phyloP scores from a whole-genome alignment of 1,140 invertebrate species.

The Leptestheria dahalacensis region DNA sequence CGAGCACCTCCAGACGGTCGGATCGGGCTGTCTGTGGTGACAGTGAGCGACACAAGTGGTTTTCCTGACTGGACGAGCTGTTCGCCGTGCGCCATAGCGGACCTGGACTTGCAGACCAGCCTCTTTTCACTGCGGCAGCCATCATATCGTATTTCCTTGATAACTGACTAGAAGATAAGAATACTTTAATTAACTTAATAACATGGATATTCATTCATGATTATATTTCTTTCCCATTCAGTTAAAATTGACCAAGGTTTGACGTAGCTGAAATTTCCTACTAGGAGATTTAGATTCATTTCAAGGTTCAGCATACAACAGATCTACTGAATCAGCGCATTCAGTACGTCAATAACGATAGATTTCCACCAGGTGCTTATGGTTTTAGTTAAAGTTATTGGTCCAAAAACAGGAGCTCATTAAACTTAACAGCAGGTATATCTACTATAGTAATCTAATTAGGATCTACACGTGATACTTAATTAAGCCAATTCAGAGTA shows the following conservation, averaged over 20 bases:
- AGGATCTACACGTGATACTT: too few relatives aligned
- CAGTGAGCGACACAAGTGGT: not conserved
- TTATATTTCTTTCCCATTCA: not conserved
- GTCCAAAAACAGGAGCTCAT: too few relatives aligned
- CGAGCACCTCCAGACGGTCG: conserved; percentile 26
- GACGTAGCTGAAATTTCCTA: not conserved
- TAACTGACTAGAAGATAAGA: not conserved
- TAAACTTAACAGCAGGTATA: too few relatives aligned
- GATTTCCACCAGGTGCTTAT: too few relatives aligned
- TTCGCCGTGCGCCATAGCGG: not conserved
- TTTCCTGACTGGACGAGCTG: not conserved
- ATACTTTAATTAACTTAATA: not conserved
- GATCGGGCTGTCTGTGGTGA: conserved; percentile 4
- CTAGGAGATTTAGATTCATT: not conserved
- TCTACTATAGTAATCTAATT: too few relatives aligned
- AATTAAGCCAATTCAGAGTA: too few relatives aligned
- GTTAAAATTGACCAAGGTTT: not conserved
- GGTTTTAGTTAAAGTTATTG: too few relatives aligned
- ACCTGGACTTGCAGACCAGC: not conserved
- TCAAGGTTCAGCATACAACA: not conserved
- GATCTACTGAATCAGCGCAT: conserved; percentile 1
- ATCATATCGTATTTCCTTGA: not conserved
- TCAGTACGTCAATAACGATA: too few relatives aligned
- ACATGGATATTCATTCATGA: not conserved
- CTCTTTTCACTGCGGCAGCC: conserved; percentile 8